A percentile compares a stretch with the other conserved stretches of the same genome.
Evolutionary conservation across 2,113 vertebrate genomes (phyloP).

Genomic region (Bagarius yarrelli): DNA sequence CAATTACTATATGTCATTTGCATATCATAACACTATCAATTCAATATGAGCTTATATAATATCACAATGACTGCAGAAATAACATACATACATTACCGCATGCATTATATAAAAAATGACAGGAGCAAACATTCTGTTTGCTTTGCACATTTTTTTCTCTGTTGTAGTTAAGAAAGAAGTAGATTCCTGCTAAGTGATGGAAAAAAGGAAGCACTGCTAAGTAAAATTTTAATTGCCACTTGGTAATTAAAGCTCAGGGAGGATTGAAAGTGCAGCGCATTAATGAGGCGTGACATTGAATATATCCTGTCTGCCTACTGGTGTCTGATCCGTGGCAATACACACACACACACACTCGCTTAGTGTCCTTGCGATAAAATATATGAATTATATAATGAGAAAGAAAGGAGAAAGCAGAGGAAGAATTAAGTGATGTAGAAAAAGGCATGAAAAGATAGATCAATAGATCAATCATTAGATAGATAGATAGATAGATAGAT

Average conservation of each 20-base stretch:
- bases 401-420: neutral
- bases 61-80: no score
- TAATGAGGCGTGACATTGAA: slow-evolving; percentile 84
- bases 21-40: no score
- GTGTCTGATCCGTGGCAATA: slow-evolving; percentile 62
- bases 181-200: slow-evolving; percentile 20
- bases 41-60: no score
- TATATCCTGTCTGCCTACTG: slow-evolving; percentile 72
- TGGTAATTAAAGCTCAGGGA: slow-evolving; percentile 85
- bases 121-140: neutral
- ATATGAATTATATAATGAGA: slow-evolving; percentile 1
- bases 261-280: slow-evolving; percentile 69
- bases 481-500: slow-evolving; percentile 9
- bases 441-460: neutral
- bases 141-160: neutral
- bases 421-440: neutral
- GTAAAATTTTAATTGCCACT: slow-evolving; percentile 80
- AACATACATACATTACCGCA: neutral
- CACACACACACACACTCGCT: slow-evolving; percentile 17
- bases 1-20: neutral
- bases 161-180: neutral
- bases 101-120: slow-evolving; percentile 2
- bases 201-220: slow-evolving; percentile 56
- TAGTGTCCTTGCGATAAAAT: neutral
- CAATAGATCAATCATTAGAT: neutral